Evolutionary conservation across 2,888 invertebrate genomes (phyloP).

Genomic region (Deilephila elpenor): DNA sequence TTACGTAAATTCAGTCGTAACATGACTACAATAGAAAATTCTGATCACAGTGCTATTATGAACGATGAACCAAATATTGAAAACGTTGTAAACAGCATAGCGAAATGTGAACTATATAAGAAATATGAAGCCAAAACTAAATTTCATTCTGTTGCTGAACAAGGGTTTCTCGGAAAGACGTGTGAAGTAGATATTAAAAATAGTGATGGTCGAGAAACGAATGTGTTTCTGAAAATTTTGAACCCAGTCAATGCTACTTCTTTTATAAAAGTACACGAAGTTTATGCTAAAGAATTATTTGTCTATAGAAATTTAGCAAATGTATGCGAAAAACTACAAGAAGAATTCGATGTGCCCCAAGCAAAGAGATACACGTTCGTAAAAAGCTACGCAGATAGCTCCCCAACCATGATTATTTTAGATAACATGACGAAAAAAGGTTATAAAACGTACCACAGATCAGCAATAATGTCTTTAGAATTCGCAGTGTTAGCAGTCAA

Average conservation of each 20-base stretch:
- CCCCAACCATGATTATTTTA: slow-evolving; percentile 44
- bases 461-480: slow-evolving; percentile 44
- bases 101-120: slow-evolving; percentile 45
- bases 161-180: slow-evolving; percentile 49
- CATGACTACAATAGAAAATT: slow-evolving; percentile 23
- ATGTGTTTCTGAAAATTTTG: slow-evolving; percentile 58
- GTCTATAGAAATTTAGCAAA: slow-evolving; percentile 50
- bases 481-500: slow-evolving; percentile 47
- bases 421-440: slow-evolving; percentile 51
- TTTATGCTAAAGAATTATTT: slow-evolving; percentile 50
- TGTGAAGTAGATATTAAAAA: slow-evolving; percentile 49
- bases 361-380: slow-evolving; percentile 42
- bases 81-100: slow-evolving; percentile 44
- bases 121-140: slow-evolving; percentile 39
- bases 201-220: slow-evolving; percentile 45
- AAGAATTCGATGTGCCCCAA: slow-evolving; percentile 39
- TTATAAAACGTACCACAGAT: slow-evolving; percentile 44
- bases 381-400: slow-evolving; percentile 43
- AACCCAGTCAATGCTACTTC: slow-evolving; percentile 40
- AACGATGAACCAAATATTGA: slow-evolving; percentile 33
- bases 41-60: neutral
- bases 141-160: slow-evolving; percentile 43
- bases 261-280: slow-evolving; percentile 42
- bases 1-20: neutral
- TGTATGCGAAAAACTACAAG: slow-evolving; percentile 47